A percentile compares a stretch with the other conserved stretches of the same genome.
phyloP scores from a whole-genome alignment of 2,888 invertebrate species.

The Tenthredo distinguenda region DNA sequence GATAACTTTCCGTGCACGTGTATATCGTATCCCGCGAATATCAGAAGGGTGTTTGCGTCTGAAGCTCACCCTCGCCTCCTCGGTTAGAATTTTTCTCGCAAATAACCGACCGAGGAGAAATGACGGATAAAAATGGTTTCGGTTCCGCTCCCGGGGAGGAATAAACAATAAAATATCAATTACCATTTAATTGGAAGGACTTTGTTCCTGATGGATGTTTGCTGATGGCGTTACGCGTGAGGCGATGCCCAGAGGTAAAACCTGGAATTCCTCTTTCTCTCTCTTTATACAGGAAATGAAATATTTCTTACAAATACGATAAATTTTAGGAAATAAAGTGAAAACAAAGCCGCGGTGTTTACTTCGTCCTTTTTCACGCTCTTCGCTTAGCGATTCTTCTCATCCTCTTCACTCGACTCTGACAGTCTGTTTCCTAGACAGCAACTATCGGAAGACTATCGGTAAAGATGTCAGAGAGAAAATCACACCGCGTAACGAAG shows the following conservation, averaged over 20 bases:
- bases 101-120: slow-evolving; percentile 1
- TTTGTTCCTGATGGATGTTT: slow-evolving; percentile 11
- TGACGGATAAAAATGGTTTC: slow-evolving; percentile 36
- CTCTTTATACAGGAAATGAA: not conserved
- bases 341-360: not conserved
- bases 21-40: not conserved
- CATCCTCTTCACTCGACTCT: not conserved
- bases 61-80: not conserved
- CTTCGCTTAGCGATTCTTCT: not conserved
- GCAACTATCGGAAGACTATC: slow-evolving; percentile 32
- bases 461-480: slow-evolving; percentile 19
- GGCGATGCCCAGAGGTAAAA: not conserved
- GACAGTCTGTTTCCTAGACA: not conserved
- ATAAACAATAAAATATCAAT: slow-evolving; percentile 43
- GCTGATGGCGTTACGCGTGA: not conserved
- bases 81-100: not conserved
- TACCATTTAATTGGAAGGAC: slow-evolving; percentile 33
- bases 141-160: not conserved
- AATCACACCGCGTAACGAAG: not conserved
- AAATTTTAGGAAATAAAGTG: not conserved
- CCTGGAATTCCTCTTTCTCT: not conserved
- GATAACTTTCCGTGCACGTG: not conserved
- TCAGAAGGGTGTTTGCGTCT: not conserved
- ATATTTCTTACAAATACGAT: not conserved
- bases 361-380: not conserved